Base-by-base conservation (phyloP, 2,888 invertebrate species). In the Didymodactylos carnosus region DNA sequence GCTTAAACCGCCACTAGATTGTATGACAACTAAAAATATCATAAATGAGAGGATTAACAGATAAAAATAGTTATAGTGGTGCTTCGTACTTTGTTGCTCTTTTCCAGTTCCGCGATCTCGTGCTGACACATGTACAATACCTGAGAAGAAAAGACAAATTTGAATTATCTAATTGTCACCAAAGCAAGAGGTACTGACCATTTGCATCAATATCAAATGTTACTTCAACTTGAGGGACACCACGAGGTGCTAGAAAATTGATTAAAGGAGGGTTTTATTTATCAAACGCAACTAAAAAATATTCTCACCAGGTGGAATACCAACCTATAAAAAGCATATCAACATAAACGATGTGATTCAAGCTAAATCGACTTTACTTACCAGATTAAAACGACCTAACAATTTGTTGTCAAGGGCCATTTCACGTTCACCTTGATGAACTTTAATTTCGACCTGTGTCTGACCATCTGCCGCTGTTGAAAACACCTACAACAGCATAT, bases 181-280 rank as follows among this genome's bases (percentile, higher is more conserved):
- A n/a, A n/a, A n/a, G n/a, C n/a, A n/a, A n/a, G n/a, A n/a, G n/a
- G n/a, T n/a, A n/a, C n/a, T n/a, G n/a, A 80, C 95, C 98, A 84
- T 98, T 98, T 76, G 97, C 97, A 85, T 98, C 97, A 82, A 98
- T 98, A 83, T 98, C 97, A 85, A 98, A 98, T 1, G 95, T 94
- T 41, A 98, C 93, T 84, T 94, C 94, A 79, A 94, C 88, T 85
- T 95, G 94, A 1, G 97, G 95, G 19, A 97, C 92, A 62, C 92
- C 84, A 89, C 95, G 78, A 88, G 90, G 76, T 89, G 95, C 83
- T 43, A 94, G 94, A 16, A 94, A 94, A 81, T 95, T 94, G 75
- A 51, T 27, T 27, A 43, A 19, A 14, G 5, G 19, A 3, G 16
- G 7, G n/a, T 49, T 23, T 23, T 49, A 11, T 49, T n/a, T 23